Base-by-base conservation (phyloP, 2,797 vertebrate species). In the Perodicticus potto region DNA sequence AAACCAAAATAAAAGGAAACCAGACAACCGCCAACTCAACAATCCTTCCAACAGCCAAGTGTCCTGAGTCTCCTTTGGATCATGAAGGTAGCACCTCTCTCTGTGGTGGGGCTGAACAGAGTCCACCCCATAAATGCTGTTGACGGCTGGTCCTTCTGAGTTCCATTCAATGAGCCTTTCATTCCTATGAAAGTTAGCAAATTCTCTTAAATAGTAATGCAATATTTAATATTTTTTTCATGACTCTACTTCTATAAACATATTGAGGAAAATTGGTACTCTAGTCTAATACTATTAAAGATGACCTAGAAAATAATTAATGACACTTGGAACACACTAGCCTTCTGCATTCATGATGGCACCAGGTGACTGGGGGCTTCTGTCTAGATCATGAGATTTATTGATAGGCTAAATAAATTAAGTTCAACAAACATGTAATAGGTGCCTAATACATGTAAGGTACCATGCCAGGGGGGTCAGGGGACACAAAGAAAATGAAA, bases 121-220 rank as follows among this genome's bases (percentile, higher is more conserved):
- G 86, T 87, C 86, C 78, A 74, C 83, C 65, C 87, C 32, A 25
- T 91, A 93, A 96, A 95, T 92, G 86, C 53, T 55, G 94, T 86
- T 93, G 77, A 89, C 3, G 12, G 89, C 72, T 69, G 45, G 91
- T 34, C 40, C 53, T 92, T 70, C 76, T 69, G 69, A 72, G 83
- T 25, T 61, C 73, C 57, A 55, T 27, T 94, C 89, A 95, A 96
- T 92, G 83, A 72, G 77, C 17, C 94, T 97, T 97, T 97, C 91
- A 96, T 97, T 97, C 86, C 77, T 37, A 1, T 7, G 84, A 86
- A 90, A 76, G 86, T 63, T 83, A 91, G 73, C 29, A 95, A 97
- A 91, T 72, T 91, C 77, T 96, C 87, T 93, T 86, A 92, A 95
- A 93, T 37, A 96, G 94, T 57, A 94, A 86, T 67, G 94, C 49